Conservation (phyloP, 2,797 vertebrate genomes). For the Natrix natrix region DNA sequence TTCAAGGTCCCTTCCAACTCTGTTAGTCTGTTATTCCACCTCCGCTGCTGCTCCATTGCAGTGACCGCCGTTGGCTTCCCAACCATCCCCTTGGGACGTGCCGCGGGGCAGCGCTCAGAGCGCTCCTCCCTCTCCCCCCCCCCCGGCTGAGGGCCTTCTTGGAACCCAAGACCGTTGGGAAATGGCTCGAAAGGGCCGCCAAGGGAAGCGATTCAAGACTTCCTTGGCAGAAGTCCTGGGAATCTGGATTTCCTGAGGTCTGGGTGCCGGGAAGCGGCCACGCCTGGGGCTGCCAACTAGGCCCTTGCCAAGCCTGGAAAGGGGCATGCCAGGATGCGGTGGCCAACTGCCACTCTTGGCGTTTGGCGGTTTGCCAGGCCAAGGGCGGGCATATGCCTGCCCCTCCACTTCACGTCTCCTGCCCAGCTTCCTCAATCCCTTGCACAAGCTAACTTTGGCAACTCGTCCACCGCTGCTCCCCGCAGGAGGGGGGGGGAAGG, state of each 20-base stretch:
- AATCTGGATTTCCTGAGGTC: background rate
- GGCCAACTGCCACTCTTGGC: background rate
- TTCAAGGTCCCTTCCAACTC: background rate
- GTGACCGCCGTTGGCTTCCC: background rate
- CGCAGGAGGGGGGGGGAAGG: too few species aligned
- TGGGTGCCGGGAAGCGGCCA: background rate
- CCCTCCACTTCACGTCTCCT: background rate
- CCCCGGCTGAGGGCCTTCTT: background rate
- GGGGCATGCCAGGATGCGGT: background rate
- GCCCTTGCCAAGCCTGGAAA: background rate
- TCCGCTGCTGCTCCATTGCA: background rate
- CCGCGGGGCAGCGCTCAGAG: background rate
- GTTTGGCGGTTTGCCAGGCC: background rate
- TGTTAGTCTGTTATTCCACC: too few species aligned
- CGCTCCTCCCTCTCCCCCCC: too few species aligned
- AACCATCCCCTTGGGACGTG: background rate
- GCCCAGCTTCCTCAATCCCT: constrained; percentile 2
- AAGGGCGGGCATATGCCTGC: background rate
- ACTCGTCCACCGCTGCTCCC: background rate
- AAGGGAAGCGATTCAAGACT: accelerated
- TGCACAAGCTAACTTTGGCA: constrained; percentile 6
- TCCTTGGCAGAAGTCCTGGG: background rate
- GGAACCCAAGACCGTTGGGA: background rate
- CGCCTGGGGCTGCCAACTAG: background rate
- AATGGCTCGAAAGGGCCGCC: background rate